Evolutionary conservation across 2,797 vertebrate genomes (phyloP), one percentile per base, ranked within the genome.

Genomic region (Sebastes elongatus): DNA sequence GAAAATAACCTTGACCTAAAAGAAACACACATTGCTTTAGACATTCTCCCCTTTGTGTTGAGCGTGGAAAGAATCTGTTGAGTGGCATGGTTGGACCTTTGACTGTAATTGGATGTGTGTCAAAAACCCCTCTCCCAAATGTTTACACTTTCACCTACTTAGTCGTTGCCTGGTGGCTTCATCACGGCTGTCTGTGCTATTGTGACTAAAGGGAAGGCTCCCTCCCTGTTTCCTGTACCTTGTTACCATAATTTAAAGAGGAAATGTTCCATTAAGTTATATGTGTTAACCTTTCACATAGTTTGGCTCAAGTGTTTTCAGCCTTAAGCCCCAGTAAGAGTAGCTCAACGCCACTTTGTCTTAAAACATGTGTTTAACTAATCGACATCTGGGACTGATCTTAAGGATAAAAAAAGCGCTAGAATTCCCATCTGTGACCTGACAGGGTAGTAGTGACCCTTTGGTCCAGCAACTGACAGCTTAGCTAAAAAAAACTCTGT

Each of bases 131-230:
- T 67, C 46, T 71, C 65, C 56, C 52, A 77, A 78, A 86, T 89
- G 76, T 90, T 92, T 91, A 73, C 76, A 72, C 91, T 91, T 88
- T 95, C 88, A 85, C 94, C 93, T 80, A 94, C 83, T 93, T 88
- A 52, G 66, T 52, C 25, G 63, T 72, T 67, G 61, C 57, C 55
- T 57, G n/a, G 11, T 68, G 63, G 52, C 72, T 49, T 80, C 70
- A 66, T 62, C 13, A 3, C 9, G 23, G 35, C 67, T 46, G 16
- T 67, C 65, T 83, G 71, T 67, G 52, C 78, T 78, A 74, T 70
- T 82, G 81, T 78, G 76, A 30, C 10, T n/a, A 84, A 90, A 84
- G 57, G 67, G 35, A 61, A 77, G 35, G 4, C 9, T 66, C n/a
- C 71, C 77, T 56, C 35, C 80, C 32, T 33, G 18, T 80, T 88